phyloP scores from a whole-genome alignment of 1,140 invertebrate species.

The Neodiprion virginianus region DNA sequence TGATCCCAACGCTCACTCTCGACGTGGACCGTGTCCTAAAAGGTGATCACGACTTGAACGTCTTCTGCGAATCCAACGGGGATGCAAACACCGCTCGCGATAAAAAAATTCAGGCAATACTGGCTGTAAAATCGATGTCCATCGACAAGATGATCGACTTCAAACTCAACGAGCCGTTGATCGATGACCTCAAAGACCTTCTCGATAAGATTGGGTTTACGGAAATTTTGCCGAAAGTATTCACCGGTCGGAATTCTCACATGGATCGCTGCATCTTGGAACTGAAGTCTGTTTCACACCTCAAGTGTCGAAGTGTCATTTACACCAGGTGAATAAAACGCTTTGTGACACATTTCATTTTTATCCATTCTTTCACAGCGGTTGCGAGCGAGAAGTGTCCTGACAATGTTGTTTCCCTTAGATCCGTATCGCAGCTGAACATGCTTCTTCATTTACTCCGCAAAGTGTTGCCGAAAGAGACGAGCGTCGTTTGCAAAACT shows the following conservation, averaged over 20 bases:
- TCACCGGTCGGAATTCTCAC: background rate
- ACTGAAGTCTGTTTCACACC: background rate
- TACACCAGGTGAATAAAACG: background rate
- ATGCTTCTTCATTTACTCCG: background rate
- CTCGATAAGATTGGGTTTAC: background rate
- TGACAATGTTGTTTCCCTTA: background rate
- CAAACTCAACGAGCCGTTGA: background rate
- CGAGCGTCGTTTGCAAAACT: background rate
- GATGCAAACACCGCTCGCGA: background rate
- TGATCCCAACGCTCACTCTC: constrained; percentile 36
- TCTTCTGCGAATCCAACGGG: constrained; percentile 17
- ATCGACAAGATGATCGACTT: background rate
- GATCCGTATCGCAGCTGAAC: constrained; percentile 1
- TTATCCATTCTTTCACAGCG: background rate
- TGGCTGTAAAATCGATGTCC: background rate
- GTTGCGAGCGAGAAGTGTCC: background rate
- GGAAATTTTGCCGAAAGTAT: background rate
- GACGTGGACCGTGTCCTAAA: constrained; percentile 33
- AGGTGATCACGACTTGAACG: constrained; percentile 31
- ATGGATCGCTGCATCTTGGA: background rate
- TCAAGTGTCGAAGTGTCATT: background rate
- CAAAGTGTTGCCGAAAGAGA: background rate
- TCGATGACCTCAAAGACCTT: background rate
- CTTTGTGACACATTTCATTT: background rate
- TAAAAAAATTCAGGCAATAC: background rate